Percentiles rank a stretch among this genome's conserved stretches.
Conservation (phyloP, 2,888 invertebrate species). For the Ptychoptera contaminata region DNA sequence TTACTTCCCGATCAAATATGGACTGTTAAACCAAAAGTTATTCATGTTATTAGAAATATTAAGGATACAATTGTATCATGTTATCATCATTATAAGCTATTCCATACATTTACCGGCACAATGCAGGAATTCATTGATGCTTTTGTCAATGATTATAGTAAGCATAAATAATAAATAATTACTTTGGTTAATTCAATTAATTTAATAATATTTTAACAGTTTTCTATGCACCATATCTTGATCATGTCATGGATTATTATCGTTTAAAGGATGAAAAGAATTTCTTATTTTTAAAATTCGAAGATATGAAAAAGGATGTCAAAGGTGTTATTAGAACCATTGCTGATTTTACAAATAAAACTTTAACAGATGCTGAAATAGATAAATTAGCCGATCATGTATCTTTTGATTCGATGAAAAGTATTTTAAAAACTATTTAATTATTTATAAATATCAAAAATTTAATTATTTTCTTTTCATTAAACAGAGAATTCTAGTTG, state of each 20-base stretch:
- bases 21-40: conserved; percentile 13
- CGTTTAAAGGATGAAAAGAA: conserved; percentile 3
- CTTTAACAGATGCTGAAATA: conserved; percentile 3
- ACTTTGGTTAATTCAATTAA: too few species aligned
- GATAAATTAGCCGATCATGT: conserved; percentile 3
- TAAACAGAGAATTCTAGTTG: too few species aligned
- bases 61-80: conserved; percentile 64
- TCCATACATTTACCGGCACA: conserved; percentile 4
- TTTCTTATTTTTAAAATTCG: conserved; percentile 5
- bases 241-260: conserved; percentile 5
- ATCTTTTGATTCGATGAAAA: conserved; percentile 6
- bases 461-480: too few species aligned
- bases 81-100: conserved; percentile 36
- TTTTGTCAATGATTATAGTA: conserved; percentile 4
- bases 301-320: conserved; percentile 7
- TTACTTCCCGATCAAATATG: conserved; percentile 4
- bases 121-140: conserved; percentile 7
- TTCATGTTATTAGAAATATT: conserved; percentile 65
- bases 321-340: conserved; percentile 2
- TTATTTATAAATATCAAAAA: too few species aligned
- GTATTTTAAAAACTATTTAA: conserved; percentile 2
- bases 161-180: too few species aligned
- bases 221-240: too few species aligned
- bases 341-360: conserved; percentile 3
- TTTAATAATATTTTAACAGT: too few species aligned